Percentiles rank a stretch among this genome's conserved stretches.
These are phyloP conservation scores for Drosophila quadrilineata DNA, from an alignment of 1,140 invertebrate species.

Conservation along the genomic window DNA sequence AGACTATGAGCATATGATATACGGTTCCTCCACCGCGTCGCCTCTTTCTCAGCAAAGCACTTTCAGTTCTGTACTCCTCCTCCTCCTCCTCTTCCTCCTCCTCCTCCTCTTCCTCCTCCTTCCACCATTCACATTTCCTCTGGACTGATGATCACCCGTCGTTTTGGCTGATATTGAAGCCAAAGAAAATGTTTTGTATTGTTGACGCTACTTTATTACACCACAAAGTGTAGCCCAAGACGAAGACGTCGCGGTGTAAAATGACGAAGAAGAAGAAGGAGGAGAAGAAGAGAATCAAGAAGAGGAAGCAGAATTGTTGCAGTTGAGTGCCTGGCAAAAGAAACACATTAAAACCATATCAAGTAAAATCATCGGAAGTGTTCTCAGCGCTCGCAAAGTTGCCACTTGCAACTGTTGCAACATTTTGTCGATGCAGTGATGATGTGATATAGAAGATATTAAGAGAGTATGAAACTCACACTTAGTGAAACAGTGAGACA, in stretches of 20 bases:
- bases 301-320: conserved; percentile 31
- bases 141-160: conserved; percentile 59
- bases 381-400: conserved; percentile 57
- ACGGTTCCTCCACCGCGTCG: neutral
- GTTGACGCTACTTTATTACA: conserved; percentile 69
- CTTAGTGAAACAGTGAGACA: no score
- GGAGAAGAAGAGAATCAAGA: no score
- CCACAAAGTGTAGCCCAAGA: conserved; percentile 49
- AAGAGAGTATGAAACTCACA: no score
- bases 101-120: conserved; percentile 23
- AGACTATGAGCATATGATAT: conserved; percentile 69
- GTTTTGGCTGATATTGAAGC: conserved; percentile 65
- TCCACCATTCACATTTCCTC: conserved; percentile 41
- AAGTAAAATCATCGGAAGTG: conserved; percentile 59
- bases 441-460: no score
- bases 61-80: neutral
- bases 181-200: conserved; percentile 52
- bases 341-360: conserved; percentile 77
- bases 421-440: conserved; percentile 28
- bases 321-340: conserved; percentile 71
- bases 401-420: conserved; percentile 18
- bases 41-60: neutral
- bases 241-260: no score
- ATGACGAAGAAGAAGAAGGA: no score
- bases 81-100: neutral